Evolutionary conservation across 2,797 vertebrate genomes (phyloP).

Genomic region (Ataeniobius toweri): DNA sequence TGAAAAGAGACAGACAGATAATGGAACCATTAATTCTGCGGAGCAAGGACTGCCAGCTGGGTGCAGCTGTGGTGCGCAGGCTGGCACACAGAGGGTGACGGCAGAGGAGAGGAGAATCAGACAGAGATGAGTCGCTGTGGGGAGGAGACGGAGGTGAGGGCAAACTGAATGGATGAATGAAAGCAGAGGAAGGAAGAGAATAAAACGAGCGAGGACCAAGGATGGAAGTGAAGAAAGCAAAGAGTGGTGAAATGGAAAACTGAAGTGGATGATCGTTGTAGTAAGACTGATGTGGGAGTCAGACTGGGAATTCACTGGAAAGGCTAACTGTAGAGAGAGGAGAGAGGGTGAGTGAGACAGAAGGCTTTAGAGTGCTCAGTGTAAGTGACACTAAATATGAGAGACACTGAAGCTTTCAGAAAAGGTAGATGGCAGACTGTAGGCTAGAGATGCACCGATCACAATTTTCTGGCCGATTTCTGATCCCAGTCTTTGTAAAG

Average conservation of each 20-base stretch:
- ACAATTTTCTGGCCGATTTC: not conserved
- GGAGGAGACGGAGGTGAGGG: constrained; percentile 7
- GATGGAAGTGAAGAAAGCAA: not conserved
- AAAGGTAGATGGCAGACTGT: not conserved
- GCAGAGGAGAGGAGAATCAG: constrained; percentile 6
- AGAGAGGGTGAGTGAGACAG: constrained; percentile 2
- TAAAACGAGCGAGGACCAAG: not conserved
- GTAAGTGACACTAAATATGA: constrained; percentile 14
- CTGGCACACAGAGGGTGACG: constrained; percentile 56
- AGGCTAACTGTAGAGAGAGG: not conserved
- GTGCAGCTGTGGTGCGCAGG: constrained; percentile 70
- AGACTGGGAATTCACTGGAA: constrained; percentile 10
- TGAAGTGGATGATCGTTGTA: not conserved
- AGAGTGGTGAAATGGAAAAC: not conserved
- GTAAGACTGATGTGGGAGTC: not conserved
- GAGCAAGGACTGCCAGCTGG: constrained; percentile 69
- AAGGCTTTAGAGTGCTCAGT: constrained; percentile 1
- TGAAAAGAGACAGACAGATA: constrained; percentile 61
- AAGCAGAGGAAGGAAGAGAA: not conserved
- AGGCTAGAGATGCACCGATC: not conserved
- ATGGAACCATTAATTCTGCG: constrained; percentile 75
- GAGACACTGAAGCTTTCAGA: constrained; percentile 3
- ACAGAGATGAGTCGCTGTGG: constrained; percentile 28
- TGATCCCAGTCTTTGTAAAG: not conserved
- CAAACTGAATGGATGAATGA: not conserved